phyloP scores from a whole-genome alignment of 2,113 vertebrate species.

The Osmerus mordax region DNA sequence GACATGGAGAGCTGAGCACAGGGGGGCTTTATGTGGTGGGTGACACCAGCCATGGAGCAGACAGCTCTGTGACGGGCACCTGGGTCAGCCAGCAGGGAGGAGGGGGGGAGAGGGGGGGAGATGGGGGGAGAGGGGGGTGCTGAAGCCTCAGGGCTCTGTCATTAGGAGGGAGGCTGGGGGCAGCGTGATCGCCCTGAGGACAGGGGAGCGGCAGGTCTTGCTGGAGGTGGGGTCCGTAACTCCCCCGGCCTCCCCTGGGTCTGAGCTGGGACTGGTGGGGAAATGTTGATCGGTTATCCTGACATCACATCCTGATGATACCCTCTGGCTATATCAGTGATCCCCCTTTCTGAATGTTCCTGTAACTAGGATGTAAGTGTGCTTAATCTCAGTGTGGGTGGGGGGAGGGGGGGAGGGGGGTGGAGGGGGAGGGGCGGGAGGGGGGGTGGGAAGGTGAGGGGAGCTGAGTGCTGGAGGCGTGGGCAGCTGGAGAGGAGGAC shows the following conservation, averaged over 20 bases:
- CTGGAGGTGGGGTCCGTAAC: slow-evolving; percentile 9
- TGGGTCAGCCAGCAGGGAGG: slow-evolving; percentile 72
- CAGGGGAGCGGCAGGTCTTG: slow-evolving; percentile 47
- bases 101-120: slow-evolving; percentile 39
- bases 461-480: too few relatives aligned
- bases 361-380: slow-evolving; percentile 40
- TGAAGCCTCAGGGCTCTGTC: slow-evolving; percentile 75
- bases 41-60: slow-evolving; percentile 66
- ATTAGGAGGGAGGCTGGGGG: slow-evolving; percentile 66
- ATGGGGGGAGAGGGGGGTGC: slow-evolving; percentile 50
- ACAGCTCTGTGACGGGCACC: slow-evolving; percentile 74
- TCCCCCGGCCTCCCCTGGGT: slow-evolving; percentile 70
- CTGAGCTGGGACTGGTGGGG: slow-evolving; percentile 63
- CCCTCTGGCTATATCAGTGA: slow-evolving; percentile 61
- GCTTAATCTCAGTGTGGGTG: too few relatives aligned
- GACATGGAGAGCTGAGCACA: slow-evolving; percentile 54
- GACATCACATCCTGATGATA: slow-evolving; percentile 57
- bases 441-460: too few relatives aligned
- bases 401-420: too few relatives aligned
- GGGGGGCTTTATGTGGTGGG: slow-evolving; percentile 58
- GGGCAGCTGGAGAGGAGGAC: too few relatives aligned
- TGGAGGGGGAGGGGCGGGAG: too few relatives aligned
- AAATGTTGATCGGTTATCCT: slow-evolving; percentile 49
- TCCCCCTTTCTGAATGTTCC: slow-evolving; percentile 48
- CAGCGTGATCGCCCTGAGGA: slow-evolving; percentile 68